These are phyloP conservation scores for Chaetodon trifascialis DNA, from an alignment of 2,113 vertebrate genomes.

Conservation along the genomic window DNA sequence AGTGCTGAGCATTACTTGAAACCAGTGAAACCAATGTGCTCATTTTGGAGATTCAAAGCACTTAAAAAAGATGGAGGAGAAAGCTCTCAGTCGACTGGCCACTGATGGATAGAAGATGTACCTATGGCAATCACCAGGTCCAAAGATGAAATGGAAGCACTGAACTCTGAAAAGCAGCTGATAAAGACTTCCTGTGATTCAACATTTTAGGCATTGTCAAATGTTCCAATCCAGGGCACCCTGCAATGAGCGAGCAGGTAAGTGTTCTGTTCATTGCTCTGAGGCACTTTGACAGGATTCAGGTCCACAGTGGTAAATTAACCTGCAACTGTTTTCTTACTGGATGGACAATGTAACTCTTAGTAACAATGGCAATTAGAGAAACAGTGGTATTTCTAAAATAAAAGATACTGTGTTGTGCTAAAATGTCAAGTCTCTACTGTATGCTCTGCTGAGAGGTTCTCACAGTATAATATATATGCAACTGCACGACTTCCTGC, in stretches of 20 bases:
- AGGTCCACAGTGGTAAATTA: constrained; percentile 11
- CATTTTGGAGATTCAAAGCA: constrained; percentile 17
- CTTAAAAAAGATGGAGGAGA: constrained; percentile 39
- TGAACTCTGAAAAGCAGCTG: constrained; percentile 37
- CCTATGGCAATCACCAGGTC: constrained; percentile 25
- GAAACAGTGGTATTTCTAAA: constrained; percentile 7
- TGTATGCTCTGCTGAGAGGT: neutral
- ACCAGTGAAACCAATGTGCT: constrained; percentile 20
- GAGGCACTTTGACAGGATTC: constrained; percentile 18
- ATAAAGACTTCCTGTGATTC: constrained; percentile 9
- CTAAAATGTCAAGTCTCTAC: constrained; percentile 20
- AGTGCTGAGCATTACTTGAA: neutral
- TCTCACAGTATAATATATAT: neutral
- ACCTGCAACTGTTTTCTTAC: constrained; percentile 4
- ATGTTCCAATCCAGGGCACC: constrained; percentile 10
- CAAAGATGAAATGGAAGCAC: constrained; percentile 43
- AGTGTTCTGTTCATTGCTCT: constrained; percentile 24
- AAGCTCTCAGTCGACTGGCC: constrained; percentile 39
- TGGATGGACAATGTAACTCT: neutral
- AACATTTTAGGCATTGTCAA: constrained; percentile 37
- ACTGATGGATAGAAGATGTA: constrained; percentile 25
- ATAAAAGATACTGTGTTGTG: constrained; percentile 3
- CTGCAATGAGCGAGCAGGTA: constrained; percentile 10
- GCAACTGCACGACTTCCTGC: constrained; percentile 1
- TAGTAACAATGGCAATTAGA: constrained; percentile 18